phyloP scores from a whole-genome alignment of 2,888 invertebrate species.

The Priocnemis perturbator region DNA sequence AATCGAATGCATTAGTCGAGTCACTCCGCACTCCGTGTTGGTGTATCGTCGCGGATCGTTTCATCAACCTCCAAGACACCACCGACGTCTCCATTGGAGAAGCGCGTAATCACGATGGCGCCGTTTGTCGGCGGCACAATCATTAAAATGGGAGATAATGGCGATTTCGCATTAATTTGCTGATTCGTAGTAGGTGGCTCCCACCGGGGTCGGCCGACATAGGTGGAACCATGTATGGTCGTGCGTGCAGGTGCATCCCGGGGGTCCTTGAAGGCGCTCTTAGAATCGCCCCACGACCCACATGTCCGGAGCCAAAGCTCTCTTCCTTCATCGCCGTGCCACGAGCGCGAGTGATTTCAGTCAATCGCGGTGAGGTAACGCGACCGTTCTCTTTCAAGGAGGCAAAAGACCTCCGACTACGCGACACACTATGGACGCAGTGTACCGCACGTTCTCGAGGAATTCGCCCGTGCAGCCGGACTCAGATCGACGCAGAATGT shows the following conservation, averaged over 20 bases:
- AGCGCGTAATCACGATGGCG: not conserved
- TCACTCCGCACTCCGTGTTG: too few relatives aligned
- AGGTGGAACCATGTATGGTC: constrained; percentile 64
- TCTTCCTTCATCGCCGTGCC: constrained; percentile 35
- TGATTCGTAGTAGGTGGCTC: constrained; percentile 42
- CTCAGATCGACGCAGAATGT: constrained; percentile 59
- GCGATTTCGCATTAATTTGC: not conserved
- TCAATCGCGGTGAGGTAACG: too few relatives aligned
- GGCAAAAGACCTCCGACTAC: constrained; percentile 29
- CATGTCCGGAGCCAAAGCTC: constrained; percentile 16
- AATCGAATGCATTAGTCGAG: too few relatives aligned
- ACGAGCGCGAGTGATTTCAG: too few relatives aligned
- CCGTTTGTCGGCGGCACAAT: too few relatives aligned
- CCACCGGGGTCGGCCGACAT: constrained; percentile 35
- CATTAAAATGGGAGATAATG: not conserved
- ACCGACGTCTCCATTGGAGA: not conserved
- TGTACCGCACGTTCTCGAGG: constrained; percentile 37
- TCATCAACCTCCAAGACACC: too few relatives aligned
- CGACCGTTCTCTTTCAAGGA: constrained; percentile 32
- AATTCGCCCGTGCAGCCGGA: constrained; percentile 7
- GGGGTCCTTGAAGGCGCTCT: constrained; percentile 52
- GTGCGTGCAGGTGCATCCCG: constrained; percentile 47
- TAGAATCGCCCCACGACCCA: constrained; percentile 44
- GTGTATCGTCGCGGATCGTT: too few relatives aligned
- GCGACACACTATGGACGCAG: constrained; percentile 41